phyloP scores from a whole-genome alignment of 1,140 invertebrate species.

The Zaprionus capensis region DNA sequence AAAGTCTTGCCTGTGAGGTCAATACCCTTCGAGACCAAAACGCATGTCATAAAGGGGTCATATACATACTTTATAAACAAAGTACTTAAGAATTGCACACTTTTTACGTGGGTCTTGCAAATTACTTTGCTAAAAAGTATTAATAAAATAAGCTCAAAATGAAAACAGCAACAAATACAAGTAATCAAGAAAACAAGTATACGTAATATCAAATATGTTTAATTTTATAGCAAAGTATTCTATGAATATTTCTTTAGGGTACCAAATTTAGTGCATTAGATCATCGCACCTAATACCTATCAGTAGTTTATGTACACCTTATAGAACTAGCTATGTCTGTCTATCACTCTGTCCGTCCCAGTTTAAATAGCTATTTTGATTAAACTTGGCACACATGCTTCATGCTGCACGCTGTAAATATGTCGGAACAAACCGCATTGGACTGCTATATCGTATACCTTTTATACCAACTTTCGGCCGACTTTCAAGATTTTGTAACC shows the following conservation, averaged over 20 bases:
- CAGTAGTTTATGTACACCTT: not conserved
- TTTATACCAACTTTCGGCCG: too few relatives aligned
- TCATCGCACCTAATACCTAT: not conserved
- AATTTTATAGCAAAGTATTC: not conserved
- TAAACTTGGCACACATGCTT: too few relatives aligned
- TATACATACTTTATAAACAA: slow-evolving; percentile 42
- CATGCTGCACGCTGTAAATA: too few relatives aligned
- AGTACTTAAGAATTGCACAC: slow-evolving; percentile 39
- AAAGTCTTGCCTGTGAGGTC: slow-evolving; percentile 25
- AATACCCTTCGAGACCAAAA: not conserved
- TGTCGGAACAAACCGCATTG: too few relatives aligned
- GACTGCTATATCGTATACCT: too few relatives aligned
- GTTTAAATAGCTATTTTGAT: too few relatives aligned
- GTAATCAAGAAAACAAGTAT: too few relatives aligned
- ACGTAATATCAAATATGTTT: not conserved
- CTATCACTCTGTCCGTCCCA: too few relatives aligned
- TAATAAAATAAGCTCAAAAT: slow-evolving; percentile 29
- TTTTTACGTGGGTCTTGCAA: slow-evolving; percentile 32
- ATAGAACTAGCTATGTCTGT: too few relatives aligned
- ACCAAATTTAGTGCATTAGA: not conserved
- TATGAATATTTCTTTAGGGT: not conserved
- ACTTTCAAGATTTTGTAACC: too few relatives aligned
- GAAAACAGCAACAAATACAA: slow-evolving; percentile 32
- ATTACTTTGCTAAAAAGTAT: slow-evolving; percentile 25
- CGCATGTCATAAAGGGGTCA: slow-evolving; percentile 16